Evolutionary conservation across 1,140 invertebrate genomes (phyloP).

Genomic region (Drosophila leontia): DNA sequence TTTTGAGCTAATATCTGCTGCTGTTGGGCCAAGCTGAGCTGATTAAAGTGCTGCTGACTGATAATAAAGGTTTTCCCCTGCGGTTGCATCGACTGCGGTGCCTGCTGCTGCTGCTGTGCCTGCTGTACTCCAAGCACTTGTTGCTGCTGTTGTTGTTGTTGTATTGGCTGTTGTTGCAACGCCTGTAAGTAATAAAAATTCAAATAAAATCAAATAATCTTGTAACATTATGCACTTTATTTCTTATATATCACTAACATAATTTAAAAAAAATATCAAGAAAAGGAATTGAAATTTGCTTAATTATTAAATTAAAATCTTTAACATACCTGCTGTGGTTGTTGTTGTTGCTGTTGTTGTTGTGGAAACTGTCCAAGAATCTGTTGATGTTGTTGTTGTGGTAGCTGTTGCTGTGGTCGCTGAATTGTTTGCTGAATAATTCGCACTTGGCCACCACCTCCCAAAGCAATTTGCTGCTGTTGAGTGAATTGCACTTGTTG

Average conservation of each 20-base stretch:
- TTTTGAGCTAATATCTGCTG: conserved; percentile 85
- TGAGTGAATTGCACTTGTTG: conserved; percentile 73
- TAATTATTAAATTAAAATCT: neutral
- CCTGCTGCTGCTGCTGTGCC: conserved; percentile 48
- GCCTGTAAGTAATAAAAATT: conserved; percentile 14
- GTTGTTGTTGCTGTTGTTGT: conserved; percentile 57
- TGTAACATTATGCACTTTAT: no score
- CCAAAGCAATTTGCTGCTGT: conserved; percentile 67
- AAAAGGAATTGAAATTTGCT: no score
- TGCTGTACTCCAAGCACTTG: conserved; percentile 48
- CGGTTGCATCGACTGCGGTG: conserved; percentile 50
- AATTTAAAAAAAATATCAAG: no score
- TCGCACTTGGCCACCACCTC: conserved; percentile 71
- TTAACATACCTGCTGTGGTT: conserved; percentile 31
- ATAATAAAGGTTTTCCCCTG: conserved; percentile 81
- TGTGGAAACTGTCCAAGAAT: conserved; percentile 62
- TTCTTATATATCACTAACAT: no score
- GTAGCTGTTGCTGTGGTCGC: conserved; percentile 44
- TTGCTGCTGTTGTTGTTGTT: conserved; percentile 57
- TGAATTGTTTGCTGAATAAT: conserved; percentile 83
- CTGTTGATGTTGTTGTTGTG: conserved; percentile 57
- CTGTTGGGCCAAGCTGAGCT: conserved; percentile 86
- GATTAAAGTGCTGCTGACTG: conserved; percentile 86
- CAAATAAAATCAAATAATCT: no score
- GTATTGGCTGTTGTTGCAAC: conserved; percentile 51